Base-by-base conservation (phyloP, 2,888 invertebrate genomes). In the Tipula unca region DNA sequence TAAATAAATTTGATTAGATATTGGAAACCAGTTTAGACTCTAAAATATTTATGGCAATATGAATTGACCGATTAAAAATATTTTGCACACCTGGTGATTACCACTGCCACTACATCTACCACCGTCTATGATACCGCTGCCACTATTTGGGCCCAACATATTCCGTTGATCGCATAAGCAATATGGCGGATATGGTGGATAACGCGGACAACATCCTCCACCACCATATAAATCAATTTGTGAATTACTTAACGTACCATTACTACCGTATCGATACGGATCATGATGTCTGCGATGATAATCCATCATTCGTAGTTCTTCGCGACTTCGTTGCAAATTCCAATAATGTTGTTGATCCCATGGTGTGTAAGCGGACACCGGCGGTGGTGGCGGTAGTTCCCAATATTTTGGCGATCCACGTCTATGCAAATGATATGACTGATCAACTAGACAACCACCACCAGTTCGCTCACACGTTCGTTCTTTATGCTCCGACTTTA, bases 211-310 rank as follows among this genome's bases (percentile, higher is more conserved):
- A 85, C 88, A 86, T 86, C 86, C 87, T 42, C 85, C 85, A n/a
- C 87, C 86, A 20, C 85, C 35, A 69, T 86, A 86, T 36, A 87
- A 29, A 85, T 87, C 86, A n/a, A 83, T 32, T 85, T 87, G 87
- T 29, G 86, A 83, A 29, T 86, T 82, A 85, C 86, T 86, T 29
- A 87, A 85, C 88, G 89, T 86, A 89, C 91, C 89, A 90, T 89
- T 91, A 87, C 92, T 92, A 13, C 92, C 92, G 87, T 92, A 92
- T 84, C 91, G 88, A 87, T 90, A 91, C 3, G 91, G 91, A 88
- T 92, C 92, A 86, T 91, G 89, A 88, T 93, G 94, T 88, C 92
- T 92, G 86, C 91, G 88, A 85, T 93, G 93, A 88, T 86, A 87
- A 39, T 88, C 87, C 83, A 86, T 86, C 85, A 86, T 86, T 36